A percentile compares a stretch with the other conserved stretches of the same genome.
These are phyloP conservation scores for Lacerta agilis DNA, from an alignment of 2,797 vertebrate genomes.

Conservation along the genomic window DNA sequence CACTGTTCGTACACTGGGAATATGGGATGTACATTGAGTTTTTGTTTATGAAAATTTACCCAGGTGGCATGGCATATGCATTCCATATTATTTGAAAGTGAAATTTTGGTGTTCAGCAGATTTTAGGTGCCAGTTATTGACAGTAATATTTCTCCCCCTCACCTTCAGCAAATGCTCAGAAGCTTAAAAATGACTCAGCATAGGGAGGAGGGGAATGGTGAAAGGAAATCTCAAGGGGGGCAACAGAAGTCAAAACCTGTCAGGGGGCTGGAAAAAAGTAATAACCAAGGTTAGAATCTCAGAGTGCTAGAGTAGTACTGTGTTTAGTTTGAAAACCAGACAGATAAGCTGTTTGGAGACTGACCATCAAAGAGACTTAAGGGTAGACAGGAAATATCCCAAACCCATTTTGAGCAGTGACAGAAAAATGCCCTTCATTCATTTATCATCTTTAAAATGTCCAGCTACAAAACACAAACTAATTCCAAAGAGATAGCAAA, in stretches of 20 bases:
- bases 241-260: conserved; percentile 6
- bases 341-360: conserved; percentile 21
- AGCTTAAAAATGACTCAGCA: conserved; percentile 1
- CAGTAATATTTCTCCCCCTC: neutral
- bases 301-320: conserved; percentile 2
- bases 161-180: neutral
- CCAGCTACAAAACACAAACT: conserved; percentile 32
- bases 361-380: conserved; percentile 31
- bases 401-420: conserved; percentile 31
- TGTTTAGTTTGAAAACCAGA: conserved; percentile 38
- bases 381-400: conserved; percentile 43
- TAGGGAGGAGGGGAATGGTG: neutral
- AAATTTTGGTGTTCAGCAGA: conserved; percentile 3
- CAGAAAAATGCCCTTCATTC: conserved; percentile 44
- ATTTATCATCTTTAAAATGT: conserved; percentile 49
- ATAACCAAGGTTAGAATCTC: neutral
- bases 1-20: neutral
- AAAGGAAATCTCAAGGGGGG: conserved; percentile 4
- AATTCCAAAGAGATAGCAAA: conserved; percentile 46
- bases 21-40: neutral
- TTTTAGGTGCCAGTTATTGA: conserved; percentile 1
- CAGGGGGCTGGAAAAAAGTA: conserved; percentile 33
- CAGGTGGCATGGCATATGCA: neutral
- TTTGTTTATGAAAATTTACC: neutral
- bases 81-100: neutral